Conservation (phyloP, 2,113 vertebrate species). For the Serinus canaria region DNA sequence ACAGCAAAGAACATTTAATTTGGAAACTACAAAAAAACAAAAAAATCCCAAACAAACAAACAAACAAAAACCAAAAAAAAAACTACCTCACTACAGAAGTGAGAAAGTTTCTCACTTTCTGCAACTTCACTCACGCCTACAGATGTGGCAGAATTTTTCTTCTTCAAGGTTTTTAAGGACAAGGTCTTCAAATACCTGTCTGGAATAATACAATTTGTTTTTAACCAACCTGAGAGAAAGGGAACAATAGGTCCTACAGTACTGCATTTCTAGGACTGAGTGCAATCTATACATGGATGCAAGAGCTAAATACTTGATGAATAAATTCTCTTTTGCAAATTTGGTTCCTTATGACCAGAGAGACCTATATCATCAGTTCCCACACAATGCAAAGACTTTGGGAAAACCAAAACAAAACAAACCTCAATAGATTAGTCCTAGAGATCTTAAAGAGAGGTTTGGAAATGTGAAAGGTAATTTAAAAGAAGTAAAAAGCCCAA, state of each 20-base stretch:
- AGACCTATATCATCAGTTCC: background rate
- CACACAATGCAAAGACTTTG: background rate
- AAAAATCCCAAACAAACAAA: too few species aligned
- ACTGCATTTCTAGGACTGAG: background rate
- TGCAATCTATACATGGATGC: background rate
- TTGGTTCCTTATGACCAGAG: background rate
- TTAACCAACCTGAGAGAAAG: background rate
- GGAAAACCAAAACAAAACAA: background rate
- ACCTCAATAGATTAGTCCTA: background rate
- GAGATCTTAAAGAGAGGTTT: background rate
- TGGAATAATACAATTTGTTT: background rate
- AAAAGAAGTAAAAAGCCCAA: background rate
- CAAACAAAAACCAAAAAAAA: too few species aligned
- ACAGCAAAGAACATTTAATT: slow-evolving; percentile 18
- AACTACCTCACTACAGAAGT: background rate
- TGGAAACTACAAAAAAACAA: background rate
- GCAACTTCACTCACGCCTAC: slow-evolving; percentile 29
- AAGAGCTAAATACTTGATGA: background rate
- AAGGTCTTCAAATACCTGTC: slow-evolving; percentile 14
- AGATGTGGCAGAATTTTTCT: background rate
- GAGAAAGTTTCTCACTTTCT: slow-evolving; percentile 44
- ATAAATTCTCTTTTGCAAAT: background rate
- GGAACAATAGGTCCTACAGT: background rate
- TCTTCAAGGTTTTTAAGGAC: slow-evolving; percentile 26
- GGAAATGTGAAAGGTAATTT: background rate